phyloP scores from a whole-genome alignment of 2,888 invertebrate species.

The Augiades crinisus region DNA sequence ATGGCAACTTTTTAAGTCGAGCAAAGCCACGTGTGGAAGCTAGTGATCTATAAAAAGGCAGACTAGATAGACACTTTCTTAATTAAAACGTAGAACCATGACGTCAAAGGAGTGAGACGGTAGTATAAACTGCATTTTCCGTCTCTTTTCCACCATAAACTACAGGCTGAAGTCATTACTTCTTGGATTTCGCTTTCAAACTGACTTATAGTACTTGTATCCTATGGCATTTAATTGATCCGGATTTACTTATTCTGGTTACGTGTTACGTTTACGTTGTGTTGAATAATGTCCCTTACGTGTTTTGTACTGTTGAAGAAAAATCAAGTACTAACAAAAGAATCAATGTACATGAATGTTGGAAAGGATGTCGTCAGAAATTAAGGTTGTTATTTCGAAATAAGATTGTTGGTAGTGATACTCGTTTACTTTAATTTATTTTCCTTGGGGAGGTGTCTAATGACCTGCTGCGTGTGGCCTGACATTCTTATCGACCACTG shows the following conservation, averaged over 20 bases:
- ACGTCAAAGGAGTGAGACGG: conserved; percentile 43
- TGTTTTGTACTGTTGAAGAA: background rate
- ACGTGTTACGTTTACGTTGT: conserved; percentile 27
- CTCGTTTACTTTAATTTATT: conserved; percentile 80
- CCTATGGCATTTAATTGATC: conserved; percentile 71
- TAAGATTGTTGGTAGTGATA: conserved; percentile 65
- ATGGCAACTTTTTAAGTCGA: too few species aligned
- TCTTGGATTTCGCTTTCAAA: conserved; percentile 61
- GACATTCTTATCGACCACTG: conserved; percentile 75
- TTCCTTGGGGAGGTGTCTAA: conserved; percentile 77
- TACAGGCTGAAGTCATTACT: conserved; percentile 57
- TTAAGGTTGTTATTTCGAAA: conserved; percentile 45
- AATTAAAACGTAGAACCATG: conserved; percentile 25
- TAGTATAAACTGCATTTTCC: conserved; percentile 40
- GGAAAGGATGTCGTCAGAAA: conserved; percentile 16
- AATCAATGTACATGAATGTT: conserved; percentile 35
- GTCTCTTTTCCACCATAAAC: conserved; percentile 55
- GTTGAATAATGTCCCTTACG: conserved; percentile 40
- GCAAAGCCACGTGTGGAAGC: too few species aligned
- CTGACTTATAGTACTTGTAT: conserved; percentile 67
- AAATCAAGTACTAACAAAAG: background rate
- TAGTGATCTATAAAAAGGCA: too few species aligned
- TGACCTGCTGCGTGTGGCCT: conserved; percentile 78
- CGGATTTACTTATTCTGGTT: conserved; percentile 37
- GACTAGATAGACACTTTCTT: conserved; percentile 12